Base-by-base conservation (phyloP, 2,888 invertebrate species). In the Hermodice carunculata region DNA sequence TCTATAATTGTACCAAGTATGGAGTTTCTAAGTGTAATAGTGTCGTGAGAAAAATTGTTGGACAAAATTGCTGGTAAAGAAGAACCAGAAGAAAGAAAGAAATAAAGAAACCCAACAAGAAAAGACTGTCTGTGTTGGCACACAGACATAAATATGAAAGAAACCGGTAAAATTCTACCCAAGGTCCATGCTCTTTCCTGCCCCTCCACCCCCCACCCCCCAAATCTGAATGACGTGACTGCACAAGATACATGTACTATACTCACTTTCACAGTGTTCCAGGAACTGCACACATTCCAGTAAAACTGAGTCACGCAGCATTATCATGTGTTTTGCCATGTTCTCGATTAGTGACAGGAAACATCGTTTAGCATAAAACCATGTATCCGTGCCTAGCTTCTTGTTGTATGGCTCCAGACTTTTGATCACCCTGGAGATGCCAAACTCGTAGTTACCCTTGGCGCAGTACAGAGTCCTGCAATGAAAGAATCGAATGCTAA, bases 361-460 rank as follows among this genome's bases (percentile, higher is more conserved):
- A 83, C 97, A 98, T 66, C 98, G 89, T 85, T 98, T 98, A 1
- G 97, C 94, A 84, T 98, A 98, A 84, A 95, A 93, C 99, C 99
- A 99, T 2, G 99, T 99, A 82, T 99, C 98, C 0, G 97, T 96
- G 19, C 98, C 98, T 8, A 99, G 89, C 82, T 98, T 94, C 86
- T 94, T 94, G 81, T 93, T 93, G 79, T 94, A 95, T 0, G 96
- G 96, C 81, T 96, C 95, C 64, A 99, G 87, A 42, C 98, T 98
- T 86, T 98, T 98, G 81, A 98, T 96, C 0, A 99, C 95, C 68
- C 98, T 89, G 0, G 97, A 96, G 77, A 99, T 94, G 1, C 99
- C 99, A 87, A 99, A 99, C 86, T 99, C 98, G 80, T 96, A 99
- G 87, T 99, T 99, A 0, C 97, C 97, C 87, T 98, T 99, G 1